A percentile compares a stretch with the other conserved stretches of the same genome.
Evolutionary conservation across 2,888 invertebrate genomes (phyloP).

Genomic region (Cyclophora albipunctata): DNA sequence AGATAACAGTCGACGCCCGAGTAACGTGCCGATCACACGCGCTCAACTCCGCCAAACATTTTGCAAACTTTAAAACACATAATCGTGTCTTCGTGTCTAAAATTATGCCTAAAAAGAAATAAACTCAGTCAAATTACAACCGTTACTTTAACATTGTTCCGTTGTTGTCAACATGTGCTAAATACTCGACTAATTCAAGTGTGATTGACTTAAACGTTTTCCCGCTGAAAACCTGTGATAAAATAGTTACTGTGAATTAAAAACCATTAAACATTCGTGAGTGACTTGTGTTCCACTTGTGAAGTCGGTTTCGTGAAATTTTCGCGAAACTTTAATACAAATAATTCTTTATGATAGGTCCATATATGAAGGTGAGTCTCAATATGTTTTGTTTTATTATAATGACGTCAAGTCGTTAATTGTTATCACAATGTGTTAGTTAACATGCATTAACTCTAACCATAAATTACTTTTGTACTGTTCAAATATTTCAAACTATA

Average conservation of each 20-base stretch:
- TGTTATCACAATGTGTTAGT: constrained; percentile 3
- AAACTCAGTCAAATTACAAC: constrained; percentile 5
- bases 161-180: constrained; percentile 41
- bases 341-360: constrained; percentile 72
- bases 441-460: constrained; percentile 5
- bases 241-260: constrained; percentile 44
- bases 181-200: constrained; percentile 34
- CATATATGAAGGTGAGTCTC: constrained; percentile 71
- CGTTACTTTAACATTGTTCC: constrained; percentile 14
- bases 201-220: constrained; percentile 37
- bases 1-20: not conserved
- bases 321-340: constrained; percentile 61
- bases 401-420: constrained; percentile 15
- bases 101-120: constrained; percentile 71
- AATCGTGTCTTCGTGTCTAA: constrained; percentile 28
- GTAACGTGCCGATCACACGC: constrained; percentile 51
- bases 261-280: constrained; percentile 23
- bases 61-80: constrained; percentile 14
- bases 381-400: constrained; percentile 20
- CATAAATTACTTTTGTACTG: constrained; percentile 1
- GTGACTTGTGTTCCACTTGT: constrained; percentile 17
- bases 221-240: constrained; percentile 50
- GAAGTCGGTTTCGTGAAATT: constrained; percentile 62
- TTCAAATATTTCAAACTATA: too few relatives aligned
- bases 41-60: constrained; percentile 21